These are phyloP conservation scores for Galbula dea DNA, from an alignment of 2,113 vertebrate species.

Conservation along the genomic window DNA sequence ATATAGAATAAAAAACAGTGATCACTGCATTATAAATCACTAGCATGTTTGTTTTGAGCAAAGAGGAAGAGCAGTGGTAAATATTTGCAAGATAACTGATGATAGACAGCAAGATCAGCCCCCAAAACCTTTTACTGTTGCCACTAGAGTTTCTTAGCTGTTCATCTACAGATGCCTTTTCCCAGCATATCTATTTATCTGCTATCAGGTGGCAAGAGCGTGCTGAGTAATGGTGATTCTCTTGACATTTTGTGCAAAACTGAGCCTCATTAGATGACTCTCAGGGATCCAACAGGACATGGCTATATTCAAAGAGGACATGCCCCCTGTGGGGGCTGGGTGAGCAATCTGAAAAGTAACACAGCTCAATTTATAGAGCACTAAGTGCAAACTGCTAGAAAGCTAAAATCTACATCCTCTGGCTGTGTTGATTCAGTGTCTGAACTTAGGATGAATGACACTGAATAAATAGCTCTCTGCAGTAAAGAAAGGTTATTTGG, in stretches of 20 bases:
- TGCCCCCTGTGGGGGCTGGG: fast-evolving
- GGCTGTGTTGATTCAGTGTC: not conserved
- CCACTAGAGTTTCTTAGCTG: not conserved
- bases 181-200: conserved; percentile 32
- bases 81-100: not conserved
- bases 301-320: not conserved
- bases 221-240: not conserved
- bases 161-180: not conserved
- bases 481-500: not conserved
- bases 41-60: not conserved
- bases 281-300: not conserved
- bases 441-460: not conserved
- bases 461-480: not conserved
- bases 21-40: not conserved
- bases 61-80: not conserved
- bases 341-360: not conserved
- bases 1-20: not conserved
- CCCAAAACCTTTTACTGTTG: not conserved
- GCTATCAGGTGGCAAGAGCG: not conserved
- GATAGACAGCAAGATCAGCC: not conserved
- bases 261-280: not conserved
- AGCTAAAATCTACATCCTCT: not conserved
- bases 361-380: not conserved
- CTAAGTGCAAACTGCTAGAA: not conserved
- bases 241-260: not conserved